Evolutionary conservation across 2,113 vertebrate species (phyloP).

Genomic region (Mohoua ochrocephala): DNA sequence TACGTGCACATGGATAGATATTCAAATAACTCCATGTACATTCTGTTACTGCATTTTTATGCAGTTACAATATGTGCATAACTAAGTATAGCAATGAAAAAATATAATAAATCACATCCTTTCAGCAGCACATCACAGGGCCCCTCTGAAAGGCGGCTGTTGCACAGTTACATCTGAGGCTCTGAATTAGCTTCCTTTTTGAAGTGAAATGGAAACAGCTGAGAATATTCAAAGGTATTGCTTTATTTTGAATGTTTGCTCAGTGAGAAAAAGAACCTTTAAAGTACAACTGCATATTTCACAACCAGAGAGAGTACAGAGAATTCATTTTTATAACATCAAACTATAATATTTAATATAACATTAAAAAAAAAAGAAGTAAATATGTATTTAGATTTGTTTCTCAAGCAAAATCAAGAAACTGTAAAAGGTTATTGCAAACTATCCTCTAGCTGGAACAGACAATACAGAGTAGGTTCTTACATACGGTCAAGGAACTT

Average conservation of each 20-base stretch:
- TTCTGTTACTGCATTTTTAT: slow-evolving; percentile 22
- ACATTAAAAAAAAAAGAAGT: neutral
- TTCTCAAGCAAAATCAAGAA: neutral
- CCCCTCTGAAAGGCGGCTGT: neutral
- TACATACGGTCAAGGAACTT: neutral
- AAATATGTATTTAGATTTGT: neutral
- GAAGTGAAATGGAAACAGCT: neutral
- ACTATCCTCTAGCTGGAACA: neutral
- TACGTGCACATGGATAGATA: neutral
- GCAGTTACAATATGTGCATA: neutral
- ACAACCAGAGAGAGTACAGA: neutral
- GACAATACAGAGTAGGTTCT: neutral
- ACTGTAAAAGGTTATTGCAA: neutral
- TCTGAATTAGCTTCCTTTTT: neutral
- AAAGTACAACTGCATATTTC: neutral
- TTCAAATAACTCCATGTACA: neutral
- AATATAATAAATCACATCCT: slow-evolving; percentile 14
- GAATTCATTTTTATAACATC: neutral
- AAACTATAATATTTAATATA: neutral
- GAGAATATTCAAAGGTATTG: neutral
- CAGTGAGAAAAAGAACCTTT: neutral
- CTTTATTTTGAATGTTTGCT: neutral
- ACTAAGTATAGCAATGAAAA: slow-evolving; percentile 23
- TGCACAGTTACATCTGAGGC: neutral
- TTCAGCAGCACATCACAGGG: neutral